Evolutionary conservation across 2,113 vertebrate genomes (phyloP), one percentile per base, ranked within the genome.

Genomic region (Ptilorrhoa leucosticta): DNA sequence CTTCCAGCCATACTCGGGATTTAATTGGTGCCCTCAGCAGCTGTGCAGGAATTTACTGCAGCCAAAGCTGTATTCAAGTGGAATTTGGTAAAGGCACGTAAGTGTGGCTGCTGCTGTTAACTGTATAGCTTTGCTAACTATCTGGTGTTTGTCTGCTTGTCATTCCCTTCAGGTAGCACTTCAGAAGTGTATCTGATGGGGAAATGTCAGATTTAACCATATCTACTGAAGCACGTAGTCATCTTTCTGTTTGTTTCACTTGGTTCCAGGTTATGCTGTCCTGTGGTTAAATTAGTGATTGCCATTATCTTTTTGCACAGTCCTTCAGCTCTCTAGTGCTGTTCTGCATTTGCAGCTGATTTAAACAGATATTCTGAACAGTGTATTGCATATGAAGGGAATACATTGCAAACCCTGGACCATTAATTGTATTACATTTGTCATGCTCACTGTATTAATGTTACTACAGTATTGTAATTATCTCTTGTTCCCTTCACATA

Each of bases 301-400:
- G 6, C 9, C 10, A 2, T 50, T 57, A 7, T 40, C 10, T n/a
- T 76, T 64, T 39, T 45, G 3, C 6, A 2, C 2, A 0, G 6
- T 48, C 45, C 80, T 64, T 72, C 61, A 85, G 20, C 33, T 87
- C 14, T 76, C n/a, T 68, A 58, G 40, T 56, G 24, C n/a, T 45
- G 9, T 44, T 79, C 24, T 58, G 9, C 40, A 31, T 40, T 53
- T 87, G 69, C 4, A 10, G 8, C 23, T 64, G 31, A 64, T 69
- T 80, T 83, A 61, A 72, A 53, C 8, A 44, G 17, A 40, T 64
- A 47, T 48, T 39, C 35, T 7, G 5, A 93, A 40, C 6, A 47
- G 28, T 47, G 5, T 18, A 48, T 48, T 79, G 22, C 12, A 23
- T 23, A 6, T 45, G 50, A 85, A 79, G 16, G 18, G 30, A 61